Evolutionary conservation across 2,797 vertebrate genomes (phyloP).

Genomic region (Eulemur coronatus): DNA sequence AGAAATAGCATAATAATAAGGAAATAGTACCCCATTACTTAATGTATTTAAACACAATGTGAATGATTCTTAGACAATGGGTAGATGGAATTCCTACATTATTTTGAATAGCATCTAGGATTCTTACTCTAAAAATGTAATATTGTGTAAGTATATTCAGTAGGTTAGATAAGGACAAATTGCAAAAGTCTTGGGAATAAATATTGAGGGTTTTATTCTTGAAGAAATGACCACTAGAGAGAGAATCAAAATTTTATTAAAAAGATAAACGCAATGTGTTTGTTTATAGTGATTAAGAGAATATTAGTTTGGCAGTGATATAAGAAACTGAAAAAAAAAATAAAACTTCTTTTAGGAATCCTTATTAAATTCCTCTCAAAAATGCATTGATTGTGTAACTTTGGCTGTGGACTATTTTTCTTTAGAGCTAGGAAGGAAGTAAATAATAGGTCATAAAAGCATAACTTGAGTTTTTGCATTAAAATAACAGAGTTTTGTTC

Average conservation of each 20-base stretch:
- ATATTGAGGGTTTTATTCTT: neutral
- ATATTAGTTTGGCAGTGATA: neutral
- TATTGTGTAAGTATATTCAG: neutral
- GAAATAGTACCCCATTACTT: neutral
- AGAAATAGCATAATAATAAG: neutral
- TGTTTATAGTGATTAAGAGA: neutral
- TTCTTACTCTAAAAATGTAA: neutral
- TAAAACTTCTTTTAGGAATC: neutral
- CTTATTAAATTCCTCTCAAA: neutral
- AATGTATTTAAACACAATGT: neutral
- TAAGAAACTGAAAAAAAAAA: neutral
- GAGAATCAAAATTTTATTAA: neutral
- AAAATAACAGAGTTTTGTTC: neutral
- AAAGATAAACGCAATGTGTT: neutral
- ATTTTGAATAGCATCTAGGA: neutral
- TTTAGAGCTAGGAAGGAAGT: neutral
- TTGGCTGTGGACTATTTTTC: neutral
- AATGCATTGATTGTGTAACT: neutral
- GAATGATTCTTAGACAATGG: neutral
- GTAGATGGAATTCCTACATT: neutral
- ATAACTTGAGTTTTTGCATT: neutral
- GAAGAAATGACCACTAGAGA: neutral
- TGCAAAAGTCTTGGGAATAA: neutral
- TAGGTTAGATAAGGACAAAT: neutral
- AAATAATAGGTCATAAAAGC: neutral